phyloP scores from a whole-genome alignment of 2,113 vertebrate genomes.

The Ictalurus furcatus region DNA sequence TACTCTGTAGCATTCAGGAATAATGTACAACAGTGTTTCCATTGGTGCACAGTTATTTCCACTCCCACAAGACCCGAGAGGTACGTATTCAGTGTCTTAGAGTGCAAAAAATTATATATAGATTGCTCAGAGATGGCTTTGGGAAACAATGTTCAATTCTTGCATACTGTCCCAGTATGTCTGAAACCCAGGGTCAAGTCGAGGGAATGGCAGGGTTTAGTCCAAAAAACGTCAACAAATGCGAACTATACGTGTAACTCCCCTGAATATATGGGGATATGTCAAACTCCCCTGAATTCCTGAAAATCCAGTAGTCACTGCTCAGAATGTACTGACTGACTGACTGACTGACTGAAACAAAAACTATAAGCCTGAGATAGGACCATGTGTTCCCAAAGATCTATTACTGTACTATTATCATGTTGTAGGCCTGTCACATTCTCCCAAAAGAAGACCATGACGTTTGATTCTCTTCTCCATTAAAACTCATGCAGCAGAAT shows the following conservation, averaged over 20 bases:
- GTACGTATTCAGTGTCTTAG: background rate
- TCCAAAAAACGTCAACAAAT: background rate
- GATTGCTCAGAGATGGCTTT: background rate
- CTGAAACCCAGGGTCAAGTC: background rate
- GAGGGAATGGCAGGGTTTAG: background rate
- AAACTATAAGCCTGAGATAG: background rate
- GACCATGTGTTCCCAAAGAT: background rate
- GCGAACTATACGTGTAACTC: background rate
- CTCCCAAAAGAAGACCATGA: background rate
- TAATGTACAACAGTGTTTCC: constrained; percentile 6
- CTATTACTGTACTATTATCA: background rate
- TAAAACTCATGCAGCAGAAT: background rate
- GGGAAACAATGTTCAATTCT: background rate
- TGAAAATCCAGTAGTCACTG: background rate
- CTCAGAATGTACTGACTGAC: background rate
- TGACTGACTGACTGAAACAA: background rate
- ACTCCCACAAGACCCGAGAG: background rate
- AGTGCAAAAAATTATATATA: background rate
- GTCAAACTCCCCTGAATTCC: background rate
- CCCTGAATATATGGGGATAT: background rate
- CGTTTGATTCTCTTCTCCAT: background rate
- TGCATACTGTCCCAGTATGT: background rate
- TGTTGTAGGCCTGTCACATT: background rate
- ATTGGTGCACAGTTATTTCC: background rate
- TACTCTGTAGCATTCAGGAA: background rate